A percentile compares a stretch with the other conserved stretches of the same genome.
Conservation (phyloP, 2,113 vertebrate genomes). For the Pelodiscus sinensis region DNA sequence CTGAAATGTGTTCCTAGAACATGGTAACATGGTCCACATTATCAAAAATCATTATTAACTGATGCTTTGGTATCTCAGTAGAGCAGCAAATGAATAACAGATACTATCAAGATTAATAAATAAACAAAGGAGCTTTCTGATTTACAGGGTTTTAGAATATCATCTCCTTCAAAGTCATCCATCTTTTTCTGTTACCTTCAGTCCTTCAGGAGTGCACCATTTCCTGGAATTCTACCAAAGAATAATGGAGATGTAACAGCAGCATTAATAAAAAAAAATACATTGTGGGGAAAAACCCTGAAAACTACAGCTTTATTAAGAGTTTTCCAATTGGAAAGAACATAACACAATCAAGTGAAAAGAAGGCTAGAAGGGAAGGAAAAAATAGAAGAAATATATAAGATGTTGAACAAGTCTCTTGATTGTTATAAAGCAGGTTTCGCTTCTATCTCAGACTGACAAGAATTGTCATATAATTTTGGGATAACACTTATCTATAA, state of each 20-base stretch:
- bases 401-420: background rate
- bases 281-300: background rate
- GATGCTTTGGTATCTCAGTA: constrained; percentile 38
- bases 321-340: background rate
- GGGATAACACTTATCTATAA: background rate
- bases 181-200: background rate
- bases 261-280: constrained; percentile 6
- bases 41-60: constrained; percentile 11
- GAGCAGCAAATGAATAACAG: constrained; percentile 39
- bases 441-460: background rate
- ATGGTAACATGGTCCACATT: constrained; percentile 42
- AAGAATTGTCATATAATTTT: background rate
- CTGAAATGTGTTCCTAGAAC: constrained; percentile 27
- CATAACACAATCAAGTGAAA: background rate
- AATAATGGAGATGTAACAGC: constrained; percentile 36
- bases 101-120: constrained; percentile 17
- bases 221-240: constrained; percentile 88
- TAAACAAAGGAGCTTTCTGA: constrained; percentile 31
- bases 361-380: background rate
- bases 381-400: background rate
- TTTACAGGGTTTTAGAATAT: constrained; percentile 38
- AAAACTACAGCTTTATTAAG: background rate
- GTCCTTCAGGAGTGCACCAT: constrained; percentile 90
- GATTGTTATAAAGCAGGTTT: background rate
- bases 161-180: constrained; percentile 23